Percentiles rank a stretch among this genome's conserved stretches.
Conservation (phyloP, 1,140 invertebrate species). For the Drosophila gunungcola region DNA sequence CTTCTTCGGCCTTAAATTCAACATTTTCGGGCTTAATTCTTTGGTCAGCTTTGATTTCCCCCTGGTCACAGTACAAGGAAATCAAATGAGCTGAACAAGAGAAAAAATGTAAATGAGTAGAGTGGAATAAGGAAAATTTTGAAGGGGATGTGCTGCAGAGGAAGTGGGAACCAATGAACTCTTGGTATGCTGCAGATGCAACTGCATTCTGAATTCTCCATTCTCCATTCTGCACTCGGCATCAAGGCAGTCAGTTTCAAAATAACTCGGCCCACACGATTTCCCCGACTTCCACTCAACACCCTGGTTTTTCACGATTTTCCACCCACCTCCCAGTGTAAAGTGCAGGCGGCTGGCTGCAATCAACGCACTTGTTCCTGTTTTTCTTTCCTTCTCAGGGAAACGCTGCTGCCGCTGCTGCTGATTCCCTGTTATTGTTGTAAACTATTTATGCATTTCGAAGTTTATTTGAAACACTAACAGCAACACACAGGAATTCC, state of each 20-base stretch:
- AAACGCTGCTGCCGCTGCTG: constrained; percentile 19
- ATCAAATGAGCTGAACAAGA: constrained; percentile 33
- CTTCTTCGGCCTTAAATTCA: neutral
- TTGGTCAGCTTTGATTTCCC: constrained; percentile 24
- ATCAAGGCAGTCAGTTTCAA: constrained; percentile 45
- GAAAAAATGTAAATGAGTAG: constrained; percentile 22
- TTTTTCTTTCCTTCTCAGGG: constrained; percentile 56
- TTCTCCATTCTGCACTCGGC: constrained; percentile 17
- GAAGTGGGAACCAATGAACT: constrained; percentile 70
- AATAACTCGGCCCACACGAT: constrained; percentile 59
- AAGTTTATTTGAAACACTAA: constrained; percentile 81
- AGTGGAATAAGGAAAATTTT: neutral
- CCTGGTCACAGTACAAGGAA: constrained; percentile 6
- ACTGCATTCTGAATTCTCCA: constrained; percentile 28
- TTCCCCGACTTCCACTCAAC: neutral
- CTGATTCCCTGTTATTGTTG: constrained; percentile 74
- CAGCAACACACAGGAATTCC: constrained; percentile 42
- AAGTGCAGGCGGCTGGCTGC: constrained; percentile 61
- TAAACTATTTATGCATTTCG: constrained; percentile 83
- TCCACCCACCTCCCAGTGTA: constrained; percentile 25
- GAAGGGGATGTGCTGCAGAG: neutral
- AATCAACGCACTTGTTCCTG: constrained; percentile 81
- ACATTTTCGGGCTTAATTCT: neutral
- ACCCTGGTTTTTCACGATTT: constrained; percentile 13
- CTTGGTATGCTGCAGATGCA: constrained; percentile 56